Base-by-base conservation (phyloP, 1,140 invertebrate genomes). In the Anastrepha ludens region DNA sequence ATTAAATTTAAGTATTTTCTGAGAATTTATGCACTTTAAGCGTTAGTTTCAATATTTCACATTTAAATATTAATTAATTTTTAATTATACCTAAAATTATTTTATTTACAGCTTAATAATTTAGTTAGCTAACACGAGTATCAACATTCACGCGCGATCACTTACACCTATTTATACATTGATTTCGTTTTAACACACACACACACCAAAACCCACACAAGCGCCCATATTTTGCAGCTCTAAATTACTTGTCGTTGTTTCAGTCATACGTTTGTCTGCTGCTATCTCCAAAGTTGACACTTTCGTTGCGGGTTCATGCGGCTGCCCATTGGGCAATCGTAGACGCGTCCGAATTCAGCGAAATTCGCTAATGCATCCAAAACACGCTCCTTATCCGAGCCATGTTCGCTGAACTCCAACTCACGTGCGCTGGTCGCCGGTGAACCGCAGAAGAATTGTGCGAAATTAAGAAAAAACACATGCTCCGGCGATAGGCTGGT, bases 391-490 rank as follows among this genome's bases (percentile, higher is more conserved):
- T 89, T 67, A 39, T 91, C 90, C 0, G 87, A 3, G 64, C 91
- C 91, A 87, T 92, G 91, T 7, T 88, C 89, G 3, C 62, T 7
- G 8, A 91, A 91, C 2, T 87, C 70, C 9, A 74, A 44, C 7
- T 78, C 85, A 17, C 20, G 4, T 13, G 65, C 3, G 39, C 67
- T 58, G 8, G 74, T 60, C 8, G 59, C 29, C 41, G 11, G 17
- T 29, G 87, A 29, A 1, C 90, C 90, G 41, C 91, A 92, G 44
- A 92, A 92, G 64, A 92, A 91, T 50, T 92, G 91, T 0, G 91
- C 91, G 81, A 91, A 15, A 64, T 91, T 92, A 0, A 92, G 86
- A 41, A 92, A 92, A 60, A 92, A 92, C 0, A 92, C 39, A 15
- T 91, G 74, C 67, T 88, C 85, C 64, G 88, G 78, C 0, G 88